Percentiles rank a stretch among this genome's conserved stretches.
Conservation (phyloP, 2,797 vertebrate genomes). For the Coluber constrictor region DNA sequence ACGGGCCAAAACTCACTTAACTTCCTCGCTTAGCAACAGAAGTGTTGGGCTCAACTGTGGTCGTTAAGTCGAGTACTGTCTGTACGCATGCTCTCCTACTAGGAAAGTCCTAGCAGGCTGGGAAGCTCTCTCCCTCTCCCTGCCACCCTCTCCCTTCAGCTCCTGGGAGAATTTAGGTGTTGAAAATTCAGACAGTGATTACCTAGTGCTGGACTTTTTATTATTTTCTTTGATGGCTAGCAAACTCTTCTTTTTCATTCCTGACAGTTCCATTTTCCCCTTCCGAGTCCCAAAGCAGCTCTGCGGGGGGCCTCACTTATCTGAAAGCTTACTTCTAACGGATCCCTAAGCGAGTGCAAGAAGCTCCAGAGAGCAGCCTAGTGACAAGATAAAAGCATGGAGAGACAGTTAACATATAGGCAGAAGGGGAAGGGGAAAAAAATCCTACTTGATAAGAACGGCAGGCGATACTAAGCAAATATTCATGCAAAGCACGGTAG, state of each 20-base stretch:
- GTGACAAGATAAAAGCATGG: conserved; percentile 66
- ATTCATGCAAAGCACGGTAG: neutral
- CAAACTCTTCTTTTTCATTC: conserved; percentile 73
- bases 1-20: neutral
- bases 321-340: conserved; percentile 67
- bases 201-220: conserved; percentile 68
- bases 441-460: conserved; percentile 35
- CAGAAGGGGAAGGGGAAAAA: conserved; percentile 23
- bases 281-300: conserved; percentile 66
- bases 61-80: neutral
- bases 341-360: conserved; percentile 66
- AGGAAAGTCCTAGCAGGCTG: neutral
- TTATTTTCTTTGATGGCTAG: conserved; percentile 70
- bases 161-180: conserved; percentile 9
- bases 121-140: neutral
- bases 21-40: neutral
- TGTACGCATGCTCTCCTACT: neutral
- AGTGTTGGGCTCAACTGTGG: neutral
- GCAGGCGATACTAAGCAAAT: neutral
- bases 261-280: conserved; percentile 67
- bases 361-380: conserved; percentile 67
- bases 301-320: conserved; percentile 54
- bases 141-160: neutral
- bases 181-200: conserved; percentile 35
- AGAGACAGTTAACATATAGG: conserved; percentile 53